phyloP scores from a whole-genome alignment of 2,797 vertebrate species.

The Cuculus canorus region DNA sequence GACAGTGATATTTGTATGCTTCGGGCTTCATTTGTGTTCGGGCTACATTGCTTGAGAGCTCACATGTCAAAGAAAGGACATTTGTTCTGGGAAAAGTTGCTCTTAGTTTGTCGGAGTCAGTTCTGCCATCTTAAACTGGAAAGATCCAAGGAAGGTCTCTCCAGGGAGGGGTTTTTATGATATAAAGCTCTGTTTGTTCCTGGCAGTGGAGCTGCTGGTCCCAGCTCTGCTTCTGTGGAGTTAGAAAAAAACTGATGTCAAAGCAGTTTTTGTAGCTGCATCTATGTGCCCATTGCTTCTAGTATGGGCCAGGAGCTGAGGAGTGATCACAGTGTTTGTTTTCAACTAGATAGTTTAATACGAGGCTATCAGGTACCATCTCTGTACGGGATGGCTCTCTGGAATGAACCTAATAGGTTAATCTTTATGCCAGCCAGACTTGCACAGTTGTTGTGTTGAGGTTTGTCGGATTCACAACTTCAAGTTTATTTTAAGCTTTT shows the following conservation, averaged over 20 bases:
- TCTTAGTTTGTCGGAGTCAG: not conserved
- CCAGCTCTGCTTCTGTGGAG: not conserved
- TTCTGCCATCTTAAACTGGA: not conserved
- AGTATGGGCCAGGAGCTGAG: not conserved
- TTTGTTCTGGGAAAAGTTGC: not conserved
- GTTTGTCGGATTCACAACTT: not conserved
- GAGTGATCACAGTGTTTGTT: not conserved
- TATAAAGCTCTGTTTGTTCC: not conserved
- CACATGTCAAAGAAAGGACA: not conserved
- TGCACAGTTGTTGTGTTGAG: not conserved
- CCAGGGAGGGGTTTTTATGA: not conserved
- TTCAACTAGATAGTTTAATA: not conserved
- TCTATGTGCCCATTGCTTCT: accelerated
- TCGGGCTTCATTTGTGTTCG: not conserved
- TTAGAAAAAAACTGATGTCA: not conserved
- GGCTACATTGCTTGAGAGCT: accelerated
- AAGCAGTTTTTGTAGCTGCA: not conserved
- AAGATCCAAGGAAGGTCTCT: not conserved
- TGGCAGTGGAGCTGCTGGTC: not conserved
- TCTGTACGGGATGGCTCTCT: not conserved
- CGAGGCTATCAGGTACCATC: not conserved
- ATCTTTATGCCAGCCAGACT: not conserved
- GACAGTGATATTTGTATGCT: not conserved
- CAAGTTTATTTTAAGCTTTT: not conserved
- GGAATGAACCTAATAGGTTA: not conserved